phyloP scores from a whole-genome alignment of 2,113 vertebrate species.

The Cynopterus brachyotis region DNA sequence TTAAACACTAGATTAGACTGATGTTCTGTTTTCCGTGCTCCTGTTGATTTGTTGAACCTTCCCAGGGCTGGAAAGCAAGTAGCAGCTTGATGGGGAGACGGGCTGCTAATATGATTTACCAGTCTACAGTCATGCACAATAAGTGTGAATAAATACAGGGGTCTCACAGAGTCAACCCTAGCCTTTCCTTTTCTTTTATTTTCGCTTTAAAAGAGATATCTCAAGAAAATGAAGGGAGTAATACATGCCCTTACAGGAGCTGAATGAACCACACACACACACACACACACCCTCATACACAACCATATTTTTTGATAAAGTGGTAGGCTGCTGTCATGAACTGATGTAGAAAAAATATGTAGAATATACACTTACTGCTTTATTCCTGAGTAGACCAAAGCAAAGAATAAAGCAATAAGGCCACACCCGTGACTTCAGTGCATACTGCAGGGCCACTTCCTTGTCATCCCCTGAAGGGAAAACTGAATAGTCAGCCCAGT shows the following conservation, averaged over 20 bases:
- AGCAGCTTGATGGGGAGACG: constrained; percentile 91
- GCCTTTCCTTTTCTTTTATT: constrained; percentile 88
- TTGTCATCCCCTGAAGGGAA: constrained; percentile 11
- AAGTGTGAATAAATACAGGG: constrained; percentile 92
- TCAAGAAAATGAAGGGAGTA: constrained; percentile 89
- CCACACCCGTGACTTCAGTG: constrained; percentile 43
- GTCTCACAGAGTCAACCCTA: constrained; percentile 92
- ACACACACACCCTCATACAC: too few relatives aligned
- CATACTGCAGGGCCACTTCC: not conserved
- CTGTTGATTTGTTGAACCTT: constrained; percentile 95
- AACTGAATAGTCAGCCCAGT: constrained; percentile 41
- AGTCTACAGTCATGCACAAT: constrained; percentile 95
- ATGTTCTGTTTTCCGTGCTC: constrained; percentile 94
- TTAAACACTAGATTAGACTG: constrained; percentile 94
- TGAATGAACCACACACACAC: constrained; percentile 74
- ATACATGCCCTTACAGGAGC: constrained; percentile 90
- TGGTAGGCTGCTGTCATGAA: constrained; percentile 77
- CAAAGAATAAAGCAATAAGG: constrained; percentile 51
- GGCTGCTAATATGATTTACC: constrained; percentile 93
- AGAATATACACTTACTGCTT: constrained; percentile 74
- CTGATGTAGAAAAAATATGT: constrained; percentile 65
- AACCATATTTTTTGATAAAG: constrained; percentile 81
- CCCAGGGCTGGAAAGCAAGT: constrained; percentile 91
- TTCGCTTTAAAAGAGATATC: constrained; percentile 86
- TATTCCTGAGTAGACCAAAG: constrained; percentile 57